Base-by-base conservation (phyloP, 2,113 vertebrate genomes). In the Eurystomus gularis region DNA sequence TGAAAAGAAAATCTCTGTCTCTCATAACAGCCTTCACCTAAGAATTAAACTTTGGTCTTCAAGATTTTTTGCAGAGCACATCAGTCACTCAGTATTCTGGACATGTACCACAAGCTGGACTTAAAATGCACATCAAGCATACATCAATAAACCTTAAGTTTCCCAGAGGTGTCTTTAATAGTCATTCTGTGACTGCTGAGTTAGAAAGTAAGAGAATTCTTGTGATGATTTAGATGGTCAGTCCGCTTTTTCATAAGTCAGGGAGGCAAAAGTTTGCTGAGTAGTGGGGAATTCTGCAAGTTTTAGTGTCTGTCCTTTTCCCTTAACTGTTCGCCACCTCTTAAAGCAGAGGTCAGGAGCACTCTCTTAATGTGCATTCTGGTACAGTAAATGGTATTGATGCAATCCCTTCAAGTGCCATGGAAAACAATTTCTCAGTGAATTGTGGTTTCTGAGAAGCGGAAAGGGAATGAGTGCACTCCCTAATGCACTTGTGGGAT, bases 131-230 rank as follows among this genome's bases (percentile, higher is more conserved):
- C 46, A 88, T 95, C 64, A 73, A 75, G 54, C 33, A 68, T 55
- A 46, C 77, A 84, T 88, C 83, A 92, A 78, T 88, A 94, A 95
- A 75, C 60, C 60, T 78, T 75, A 95, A 75, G 72, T 84, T 95
- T 95, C 96, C 88, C 96, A 84, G 52, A 94, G 86, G 86, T 39
- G 42, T 84, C 73, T 88, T 95, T 95, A 95, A 94, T 77, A 92
- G 62, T 86, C 18, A 1, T 90, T 81, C 69, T 81, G 19, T 1
- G 29, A 75, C 69, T 91, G 83, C 94, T 94, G 94, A 95, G 60
- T 78, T 86, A 77, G 86, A 96, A 94, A 89, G 64, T 55, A 86
- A 94, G 80, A 91, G 77, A 92, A 92, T 81, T 91, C 88, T 94
- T 82, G 39, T 42, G 39, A 88, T 94, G 83, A 95, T 95, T 97